Evolutionary conservation across 2,888 invertebrate genomes (phyloP).

Genomic region (Volucella inanis): DNA sequence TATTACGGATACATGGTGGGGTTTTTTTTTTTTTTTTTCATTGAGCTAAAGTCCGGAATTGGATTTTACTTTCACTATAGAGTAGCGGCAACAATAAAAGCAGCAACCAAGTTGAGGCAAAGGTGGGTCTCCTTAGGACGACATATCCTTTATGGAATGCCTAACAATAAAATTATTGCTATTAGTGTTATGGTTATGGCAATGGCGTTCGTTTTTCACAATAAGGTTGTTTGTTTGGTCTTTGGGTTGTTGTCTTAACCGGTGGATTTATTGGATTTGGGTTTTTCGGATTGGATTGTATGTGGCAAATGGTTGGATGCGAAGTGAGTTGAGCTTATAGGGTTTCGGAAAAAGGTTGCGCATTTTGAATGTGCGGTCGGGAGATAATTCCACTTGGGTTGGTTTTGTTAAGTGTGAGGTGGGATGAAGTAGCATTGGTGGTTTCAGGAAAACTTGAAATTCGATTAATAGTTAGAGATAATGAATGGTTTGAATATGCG

Average conservation of each 20-base stretch:
- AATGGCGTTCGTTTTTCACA: slow-evolving; percentile 69
- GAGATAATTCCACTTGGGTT: slow-evolving; percentile 54
- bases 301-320: slow-evolving; percentile 7
- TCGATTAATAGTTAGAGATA: slow-evolving; percentile 1
- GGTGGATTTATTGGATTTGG: slow-evolving; percentile 64
- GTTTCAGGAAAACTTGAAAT: slow-evolving; percentile 18
- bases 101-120: slow-evolving; percentile 21
- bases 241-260: slow-evolving; percentile 55
- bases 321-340: slow-evolving; percentile 19
- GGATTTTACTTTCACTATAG: slow-evolving; percentile 50
- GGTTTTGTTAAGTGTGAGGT: slow-evolving; percentile 27
- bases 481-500: no score
- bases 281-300: slow-evolving; percentile 53
- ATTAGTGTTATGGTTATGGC: slow-evolving; percentile 72
- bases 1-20: slow-evolving; percentile 25
- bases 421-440: slow-evolving; percentile 34
- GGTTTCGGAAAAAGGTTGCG: slow-evolving; percentile 45
- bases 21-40: neutral
- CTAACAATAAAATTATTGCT: slow-evolving; percentile 71
- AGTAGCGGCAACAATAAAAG: neutral
- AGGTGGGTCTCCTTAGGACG: slow-evolving; percentile 48
- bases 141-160: slow-evolving; percentile 60
- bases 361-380: slow-evolving; percentile 43
- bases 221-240: slow-evolving; percentile 51
- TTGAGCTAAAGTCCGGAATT: slow-evolving; percentile 39